Evolutionary conservation across 2,888 invertebrate genomes (phyloP).

Genomic region (Asteroscopus sphinx): DNA sequence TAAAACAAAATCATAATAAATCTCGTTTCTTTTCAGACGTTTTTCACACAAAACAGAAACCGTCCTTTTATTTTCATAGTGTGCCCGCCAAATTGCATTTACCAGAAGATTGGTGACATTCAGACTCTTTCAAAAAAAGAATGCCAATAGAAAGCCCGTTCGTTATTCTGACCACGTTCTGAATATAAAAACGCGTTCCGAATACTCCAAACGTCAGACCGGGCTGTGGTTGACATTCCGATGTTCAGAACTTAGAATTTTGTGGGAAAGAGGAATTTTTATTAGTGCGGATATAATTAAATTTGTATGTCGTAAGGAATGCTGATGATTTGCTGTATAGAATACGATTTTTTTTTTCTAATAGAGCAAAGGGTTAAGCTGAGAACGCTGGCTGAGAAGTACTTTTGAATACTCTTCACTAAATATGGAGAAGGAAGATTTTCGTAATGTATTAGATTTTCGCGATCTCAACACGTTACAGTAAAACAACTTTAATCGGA

Average conservation of each 20-base stretch:
- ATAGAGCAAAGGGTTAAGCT: no score
- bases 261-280: conserved; percentile 19
- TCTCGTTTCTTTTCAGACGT: conserved; percentile 25
- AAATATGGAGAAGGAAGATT: no score
- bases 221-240: conserved; percentile 36
- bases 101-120: conserved; percentile 48
- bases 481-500: no score
- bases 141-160: conserved; percentile 32
- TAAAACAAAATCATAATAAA: conserved; percentile 39
- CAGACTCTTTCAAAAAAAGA: conserved; percentile 49
- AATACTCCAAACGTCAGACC: conserved; percentile 29
- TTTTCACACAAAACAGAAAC: conserved; percentile 32
- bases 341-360: no score
- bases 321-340: neutral
- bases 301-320: neutral
- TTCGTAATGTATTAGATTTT: no score
- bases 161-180: conserved; percentile 44
- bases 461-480: no score
- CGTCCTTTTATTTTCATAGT: conserved; percentile 45
- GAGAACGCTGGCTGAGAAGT: no score
- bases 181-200: conserved; percentile 47
- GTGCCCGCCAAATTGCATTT: conserved; percentile 48
- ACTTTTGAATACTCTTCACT: no score
- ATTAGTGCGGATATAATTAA: conserved; percentile 20
- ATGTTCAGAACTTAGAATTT: conserved; percentile 24